A percentile compares a stretch with the other conserved stretches of the same genome.
Conservation (phyloP, 2,797 vertebrate genomes). For the Graptemys geographica region DNA sequence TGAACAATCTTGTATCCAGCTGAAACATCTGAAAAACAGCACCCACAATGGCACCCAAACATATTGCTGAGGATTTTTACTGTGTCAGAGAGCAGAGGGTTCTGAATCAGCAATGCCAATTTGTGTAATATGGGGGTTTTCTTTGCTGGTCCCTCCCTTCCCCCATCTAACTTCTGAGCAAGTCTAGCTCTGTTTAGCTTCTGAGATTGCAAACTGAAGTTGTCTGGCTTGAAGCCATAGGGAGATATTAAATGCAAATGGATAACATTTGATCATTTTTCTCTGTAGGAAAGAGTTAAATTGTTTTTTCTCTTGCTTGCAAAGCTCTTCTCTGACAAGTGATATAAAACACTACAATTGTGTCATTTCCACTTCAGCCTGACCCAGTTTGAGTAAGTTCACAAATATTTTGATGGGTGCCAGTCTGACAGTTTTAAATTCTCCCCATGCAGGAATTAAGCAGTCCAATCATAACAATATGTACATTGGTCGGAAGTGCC, state of each 20-base stretch:
- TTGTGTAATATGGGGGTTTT: not conserved
- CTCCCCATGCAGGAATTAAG: conserved; percentile 79
- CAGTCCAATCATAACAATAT: conserved; percentile 81
- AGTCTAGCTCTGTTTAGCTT: conserved; percentile 15
- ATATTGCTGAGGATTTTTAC: not conserved
- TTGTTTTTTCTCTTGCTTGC: conserved; percentile 59
- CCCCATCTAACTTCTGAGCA: not conserved
- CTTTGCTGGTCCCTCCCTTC: not conserved
- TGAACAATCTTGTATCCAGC: not conserved
- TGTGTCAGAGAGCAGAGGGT: not conserved
- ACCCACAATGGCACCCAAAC: not conserved
- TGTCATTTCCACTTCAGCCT: conserved; percentile 83
- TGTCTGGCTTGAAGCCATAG: conserved; percentile 41
- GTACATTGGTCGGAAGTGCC: conserved; percentile 80
- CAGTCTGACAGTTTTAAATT: conserved; percentile 80
- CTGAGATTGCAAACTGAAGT: conserved; percentile 29
- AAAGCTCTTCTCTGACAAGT: conserved; percentile 73
- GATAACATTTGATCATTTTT: not conserved
- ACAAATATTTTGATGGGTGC: conserved; percentile 84
- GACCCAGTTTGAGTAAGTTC: conserved; percentile 72
- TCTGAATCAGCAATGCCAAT: not conserved
- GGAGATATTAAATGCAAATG: not conserved
- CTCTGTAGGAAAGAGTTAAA: conserved; percentile 76
- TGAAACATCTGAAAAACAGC: not conserved
- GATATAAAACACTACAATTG: conserved; percentile 80